Evolutionary conservation across 2,888 invertebrate genomes (phyloP), one percentile per base, ranked within the genome.

Genomic region (Pristionchus mayeri): DNA sequence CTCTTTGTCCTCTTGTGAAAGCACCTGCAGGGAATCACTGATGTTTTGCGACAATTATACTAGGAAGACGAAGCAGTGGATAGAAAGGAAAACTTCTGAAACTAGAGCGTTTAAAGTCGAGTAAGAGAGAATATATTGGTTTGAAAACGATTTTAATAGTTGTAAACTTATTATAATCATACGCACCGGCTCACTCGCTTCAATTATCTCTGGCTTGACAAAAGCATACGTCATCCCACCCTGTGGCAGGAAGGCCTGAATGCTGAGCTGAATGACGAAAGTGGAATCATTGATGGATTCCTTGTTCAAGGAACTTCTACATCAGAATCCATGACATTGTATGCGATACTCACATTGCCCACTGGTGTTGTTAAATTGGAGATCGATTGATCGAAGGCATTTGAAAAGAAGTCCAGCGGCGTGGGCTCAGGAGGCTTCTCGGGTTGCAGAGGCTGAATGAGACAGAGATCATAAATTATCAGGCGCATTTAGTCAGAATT

Each of bases 171-270:
- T n/a, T n/a, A n/a, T n/a, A n/a, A n/a, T n/a, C n/a, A n/a, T n/a
- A n/a, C 67, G 18, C 7, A 67, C 67, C 37, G 67, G 67, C 18
- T 67, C 67, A 1, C 21, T 9, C 9, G 67, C 67, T 7, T 67
- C 67, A 13, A 67, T 67, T 3, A 67, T 37, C n/a, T 67, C 67
- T 4, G 67, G 30, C 40, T 67, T 67, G 18, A 67, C n/a, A 27
- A 67, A 37, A 11, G 67, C 30, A 37, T n/a, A 67, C 3, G 67
- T 9, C 7, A 67, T 13, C 37, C 37, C 37, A 0, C 40, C 40
- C 9, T 67, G 67, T 7, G 67, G 67, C 3, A 67, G n/a, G 67
- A 67, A 67, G 67, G 67, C 67, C 67, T 67, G 67, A 67, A 37
- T 27, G 30, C 6, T 0, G 30, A 60, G 30, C 3, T 60, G 13